These are phyloP conservation scores for Leucophora obtusa DNA, from an alignment of 2,888 invertebrate genomes.

Conservation along the genomic window DNA sequence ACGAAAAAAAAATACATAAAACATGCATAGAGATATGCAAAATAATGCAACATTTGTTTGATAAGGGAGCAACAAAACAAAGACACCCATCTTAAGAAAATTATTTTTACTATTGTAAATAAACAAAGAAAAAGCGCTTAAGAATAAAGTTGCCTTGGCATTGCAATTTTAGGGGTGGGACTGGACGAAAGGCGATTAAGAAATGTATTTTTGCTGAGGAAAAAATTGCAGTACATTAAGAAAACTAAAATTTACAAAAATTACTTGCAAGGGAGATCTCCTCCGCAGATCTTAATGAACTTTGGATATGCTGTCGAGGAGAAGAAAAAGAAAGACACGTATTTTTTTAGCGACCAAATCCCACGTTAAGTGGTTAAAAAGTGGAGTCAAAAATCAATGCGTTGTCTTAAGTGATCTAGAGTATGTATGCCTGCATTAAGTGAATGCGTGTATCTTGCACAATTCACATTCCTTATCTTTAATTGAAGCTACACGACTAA, in stretches of 20 bases:
- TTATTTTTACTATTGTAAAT: background rate
- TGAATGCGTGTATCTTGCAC: too few species aligned
- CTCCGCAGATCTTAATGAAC: too few species aligned
- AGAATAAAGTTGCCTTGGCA: conserved; percentile 19
- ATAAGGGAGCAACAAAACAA: conserved; percentile 22
- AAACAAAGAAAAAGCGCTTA: conserved; percentile 15
- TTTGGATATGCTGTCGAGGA: too few species aligned
- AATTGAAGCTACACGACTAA: too few species aligned
- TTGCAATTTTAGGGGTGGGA: conserved; percentile 67
- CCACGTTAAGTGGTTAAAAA: too few species aligned
- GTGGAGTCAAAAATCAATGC: too few species aligned
- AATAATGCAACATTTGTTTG: conserved; percentile 25
- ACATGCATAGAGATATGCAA: conserved; percentile 45
- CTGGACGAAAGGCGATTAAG: conserved; percentile 66
- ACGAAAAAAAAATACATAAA: conserved; percentile 12
- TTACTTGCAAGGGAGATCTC: too few species aligned
- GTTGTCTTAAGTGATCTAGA: too few species aligned
- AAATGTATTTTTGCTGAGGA: background rate
- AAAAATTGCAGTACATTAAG: background rate
- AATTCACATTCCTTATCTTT: too few species aligned
- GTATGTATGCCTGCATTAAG: too few species aligned
- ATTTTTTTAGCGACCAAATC: too few species aligned
- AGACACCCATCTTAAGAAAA: conserved; percentile 31
- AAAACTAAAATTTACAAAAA: background rate
- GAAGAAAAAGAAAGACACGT: too few species aligned